Evolutionary conservation across 2,888 invertebrate species (phyloP).

Genomic region (Pyrgus malvae): DNA sequence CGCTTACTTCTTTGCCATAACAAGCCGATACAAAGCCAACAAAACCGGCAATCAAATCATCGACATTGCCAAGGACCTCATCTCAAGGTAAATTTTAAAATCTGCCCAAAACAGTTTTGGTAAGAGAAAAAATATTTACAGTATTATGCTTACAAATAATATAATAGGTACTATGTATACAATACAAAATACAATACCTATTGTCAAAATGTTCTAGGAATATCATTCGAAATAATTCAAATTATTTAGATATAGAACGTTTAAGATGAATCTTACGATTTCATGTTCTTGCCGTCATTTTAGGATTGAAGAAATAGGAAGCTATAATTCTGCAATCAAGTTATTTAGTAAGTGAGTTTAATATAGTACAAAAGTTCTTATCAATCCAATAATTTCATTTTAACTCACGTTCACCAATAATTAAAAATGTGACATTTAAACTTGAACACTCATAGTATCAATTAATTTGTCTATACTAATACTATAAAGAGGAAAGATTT

Average conservation of each 20-base stretch:
- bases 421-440: too few relatives aligned
- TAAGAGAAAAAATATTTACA: slow-evolving; percentile 31
- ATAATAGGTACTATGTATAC: background rate
- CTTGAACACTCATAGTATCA: too few relatives aligned
- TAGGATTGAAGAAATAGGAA: too few relatives aligned
- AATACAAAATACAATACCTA: background rate
- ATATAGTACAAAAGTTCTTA: too few relatives aligned
- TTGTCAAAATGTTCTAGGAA: slow-evolving; percentile 13
- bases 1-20: slow-evolving; percentile 81
- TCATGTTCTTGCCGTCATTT: too few relatives aligned
- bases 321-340: too few relatives aligned
- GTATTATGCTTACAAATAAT: slow-evolving; percentile 20
- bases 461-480: too few relatives aligned
- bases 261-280: background rate
- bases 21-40: slow-evolving; percentile 96
- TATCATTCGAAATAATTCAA: background rate
- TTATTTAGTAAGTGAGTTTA: too few relatives aligned
- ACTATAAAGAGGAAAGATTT: too few relatives aligned
- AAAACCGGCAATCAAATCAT: slow-evolving; percentile 98
- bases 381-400: too few relatives aligned
- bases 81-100: slow-evolving; percentile 91
- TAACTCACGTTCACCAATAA: too few relatives aligned
- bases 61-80: slow-evolving; percentile 95
- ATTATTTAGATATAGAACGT: too few relatives aligned
- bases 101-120: slow-evolving; percentile 45